Evolutionary conservation across 2,113 vertebrate species (phyloP), one percentile per base, ranked within the genome.

Genomic region (Strigops habroptila): DNA sequence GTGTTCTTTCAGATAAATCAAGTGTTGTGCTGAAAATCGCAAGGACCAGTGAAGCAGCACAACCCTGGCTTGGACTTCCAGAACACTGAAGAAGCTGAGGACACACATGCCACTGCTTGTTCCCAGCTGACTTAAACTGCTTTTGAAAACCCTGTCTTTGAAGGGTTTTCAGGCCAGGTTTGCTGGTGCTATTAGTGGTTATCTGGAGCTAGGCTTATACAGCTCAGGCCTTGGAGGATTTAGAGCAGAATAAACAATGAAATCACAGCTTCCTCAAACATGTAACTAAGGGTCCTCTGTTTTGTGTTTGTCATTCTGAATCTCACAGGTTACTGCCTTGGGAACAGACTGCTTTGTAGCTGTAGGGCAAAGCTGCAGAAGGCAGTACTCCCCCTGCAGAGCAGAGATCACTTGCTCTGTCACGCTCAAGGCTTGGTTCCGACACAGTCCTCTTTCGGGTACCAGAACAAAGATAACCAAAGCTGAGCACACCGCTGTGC

Each of bases 381-480:
- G n/a, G 27, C 64, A 31, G 24, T 4, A 2, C 8, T 55, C 57
- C 11, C 25, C 6, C 37, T 8, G 33, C 74, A 41, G 18, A 31
- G 41, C 57, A 51, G 48, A 25, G 46, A 52, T 12, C 16, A 0
- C 46, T 52, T 2, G 1, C 37, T 68, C 63, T 6, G 0, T 28
- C 22, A 3, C 4, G 8, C 43, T 37, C 15, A 10, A 17, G 60
- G 9, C 44, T 60, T 18, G 4, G 7, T 48, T 49, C 49, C 10
- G 39, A 59, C 5, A 1, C 33, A 1, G 30, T 30, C 8, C 30
- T 44, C 28, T 8, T 43, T 4, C 0, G 14, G 30, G 8, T 15
- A 60, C 49, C 64, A 19, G 25, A n/a, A 46, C 65, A 23, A 35
- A 59, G 63, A 3, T 39, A 12, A 10, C 13, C 43, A 10, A 27